Evolutionary conservation across 2,113 vertebrate genomes (phyloP).

Genomic region (Helogale parvula): DNA sequence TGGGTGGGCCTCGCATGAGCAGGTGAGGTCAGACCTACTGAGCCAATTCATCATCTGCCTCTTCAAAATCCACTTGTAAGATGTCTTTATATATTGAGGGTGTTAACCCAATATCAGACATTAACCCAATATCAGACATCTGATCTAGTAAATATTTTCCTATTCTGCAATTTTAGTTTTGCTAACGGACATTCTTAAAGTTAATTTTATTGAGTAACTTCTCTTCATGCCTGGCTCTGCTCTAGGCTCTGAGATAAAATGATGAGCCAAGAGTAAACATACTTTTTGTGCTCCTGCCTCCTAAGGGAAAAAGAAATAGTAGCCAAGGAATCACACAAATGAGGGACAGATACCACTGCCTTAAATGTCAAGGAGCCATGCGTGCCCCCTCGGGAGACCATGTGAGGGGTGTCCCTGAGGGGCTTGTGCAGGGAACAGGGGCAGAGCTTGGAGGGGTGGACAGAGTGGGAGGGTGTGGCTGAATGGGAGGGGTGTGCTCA

Average conservation of each 20-base stretch:
- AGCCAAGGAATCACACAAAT: background rate
- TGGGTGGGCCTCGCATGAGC: accelerated
- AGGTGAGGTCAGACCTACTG: background rate
- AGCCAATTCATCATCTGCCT: background rate
- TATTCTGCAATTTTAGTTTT: background rate
- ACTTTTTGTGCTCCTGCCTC: background rate
- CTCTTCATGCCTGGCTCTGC: background rate
- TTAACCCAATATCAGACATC: background rate
- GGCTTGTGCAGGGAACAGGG: background rate
- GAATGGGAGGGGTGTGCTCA: no score
- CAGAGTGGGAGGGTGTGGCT: background rate
- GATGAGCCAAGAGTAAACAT: background rate
- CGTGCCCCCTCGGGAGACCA: background rate
- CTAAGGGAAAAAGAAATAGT: background rate
- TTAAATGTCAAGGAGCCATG: background rate
- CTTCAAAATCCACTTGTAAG: background rate
- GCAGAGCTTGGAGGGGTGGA: background rate
- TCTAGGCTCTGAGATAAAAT: background rate
- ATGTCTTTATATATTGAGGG: background rate
- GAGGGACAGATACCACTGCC: background rate
- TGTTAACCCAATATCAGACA: background rate
- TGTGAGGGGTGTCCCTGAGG: background rate
- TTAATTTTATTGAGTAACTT: background rate
- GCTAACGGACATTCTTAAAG: background rate
- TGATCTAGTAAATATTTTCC: background rate